Evolutionary conservation across 2,888 invertebrate genomes (phyloP).

Genomic region (Chaetogeoica ovagalla): DNA sequence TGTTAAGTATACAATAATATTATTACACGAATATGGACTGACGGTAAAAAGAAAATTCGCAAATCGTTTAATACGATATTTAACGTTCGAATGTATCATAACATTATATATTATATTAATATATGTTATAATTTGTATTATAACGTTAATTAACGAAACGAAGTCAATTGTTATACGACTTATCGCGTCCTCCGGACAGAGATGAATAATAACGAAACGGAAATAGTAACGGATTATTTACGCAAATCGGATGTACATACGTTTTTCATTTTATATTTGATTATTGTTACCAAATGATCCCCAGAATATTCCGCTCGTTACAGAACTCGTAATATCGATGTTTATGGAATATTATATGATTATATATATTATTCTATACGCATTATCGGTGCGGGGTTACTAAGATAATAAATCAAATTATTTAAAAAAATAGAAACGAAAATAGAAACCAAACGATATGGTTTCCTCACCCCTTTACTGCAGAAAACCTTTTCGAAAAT

Average conservation of each 20-base stretch:
- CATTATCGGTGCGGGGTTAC: not conserved
- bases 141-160: not conserved
- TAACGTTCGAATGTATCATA: not conserved
- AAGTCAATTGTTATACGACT: constrained; percentile 14
- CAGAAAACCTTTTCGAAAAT: too few relatives aligned
- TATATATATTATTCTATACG: not conserved
- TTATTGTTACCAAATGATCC: not conserved
- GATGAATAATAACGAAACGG: constrained; percentile 11
- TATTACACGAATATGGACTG: too few relatives aligned
- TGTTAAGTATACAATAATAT: too few relatives aligned
- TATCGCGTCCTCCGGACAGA: not conserved
- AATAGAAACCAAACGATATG: too few relatives aligned
- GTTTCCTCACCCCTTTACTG: too few relatives aligned
- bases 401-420: not conserved
- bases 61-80: not conserved
- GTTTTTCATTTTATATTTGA: not conserved
- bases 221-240: constrained; percentile 9
- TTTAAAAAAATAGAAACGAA: not conserved
- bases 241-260: not conserved
- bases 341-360: not conserved
- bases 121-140: not conserved
- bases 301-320: not conserved
- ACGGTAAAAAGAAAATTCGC: too few relatives aligned
- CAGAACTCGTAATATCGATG: not conserved
- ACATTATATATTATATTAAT: not conserved